These are phyloP conservation scores for Tauraco erythrolophus DNA, from an alignment of 2,113 vertebrate species.

Conservation along the genomic window DNA sequence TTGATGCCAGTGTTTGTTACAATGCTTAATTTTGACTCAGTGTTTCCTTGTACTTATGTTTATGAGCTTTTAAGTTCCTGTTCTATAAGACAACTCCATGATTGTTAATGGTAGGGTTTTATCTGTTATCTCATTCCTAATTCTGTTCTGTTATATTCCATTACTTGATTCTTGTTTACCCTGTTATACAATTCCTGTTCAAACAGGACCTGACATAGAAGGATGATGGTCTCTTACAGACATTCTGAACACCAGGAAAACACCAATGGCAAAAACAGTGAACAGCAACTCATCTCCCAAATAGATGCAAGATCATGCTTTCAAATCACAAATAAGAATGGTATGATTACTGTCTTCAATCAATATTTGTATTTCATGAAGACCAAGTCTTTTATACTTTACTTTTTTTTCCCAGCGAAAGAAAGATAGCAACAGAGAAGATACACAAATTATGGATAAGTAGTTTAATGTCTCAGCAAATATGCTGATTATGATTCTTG, in stretches of 20 bases:
- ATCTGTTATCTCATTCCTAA: not conserved
- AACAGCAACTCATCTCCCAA: not conserved
- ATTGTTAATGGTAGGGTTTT: not conserved
- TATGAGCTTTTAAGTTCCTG: not conserved
- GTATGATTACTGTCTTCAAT: not conserved
- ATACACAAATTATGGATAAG: not conserved
- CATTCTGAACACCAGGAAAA: not conserved
- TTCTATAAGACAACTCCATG: not conserved
- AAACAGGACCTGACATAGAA: not conserved
- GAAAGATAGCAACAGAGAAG: not conserved
- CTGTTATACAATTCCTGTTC: not conserved
- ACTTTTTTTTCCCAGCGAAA: not conserved
- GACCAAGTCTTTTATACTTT: not conserved
- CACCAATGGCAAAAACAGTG: fast-evolving
- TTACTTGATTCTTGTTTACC: not conserved
- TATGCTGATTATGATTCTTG: not conserved
- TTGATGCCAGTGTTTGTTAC: not conserved
- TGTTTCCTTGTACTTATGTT: not conserved
- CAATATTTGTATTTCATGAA: not conserved
- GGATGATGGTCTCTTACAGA: not conserved
- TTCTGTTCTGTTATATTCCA: not conserved
- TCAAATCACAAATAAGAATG: not conserved
- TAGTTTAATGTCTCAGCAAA: slow-evolving; percentile 4
- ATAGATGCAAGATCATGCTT: not conserved
- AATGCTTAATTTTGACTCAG: not conserved